Base-by-base conservation (phyloP, 2,113 vertebrate species). In the Labeo rohita region DNA sequence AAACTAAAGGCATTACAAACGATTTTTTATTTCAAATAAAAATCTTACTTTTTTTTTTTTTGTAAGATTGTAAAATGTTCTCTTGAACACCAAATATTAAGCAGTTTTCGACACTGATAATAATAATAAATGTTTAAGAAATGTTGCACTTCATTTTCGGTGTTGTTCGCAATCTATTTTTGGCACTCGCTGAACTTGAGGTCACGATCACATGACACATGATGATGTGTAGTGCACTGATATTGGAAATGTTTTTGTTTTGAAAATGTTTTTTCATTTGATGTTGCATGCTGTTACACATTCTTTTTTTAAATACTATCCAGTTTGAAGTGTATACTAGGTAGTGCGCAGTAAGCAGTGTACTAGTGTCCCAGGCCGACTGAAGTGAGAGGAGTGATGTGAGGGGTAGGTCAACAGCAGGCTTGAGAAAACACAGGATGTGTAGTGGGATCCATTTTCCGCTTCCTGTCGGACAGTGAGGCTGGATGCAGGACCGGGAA, bases 351-450 rank as follows among this genome's bases (percentile, higher is more conserved):
- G 15, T 73, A n/a, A 73, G 54, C 54, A 47, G 78, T 63, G 21
- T 18, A 56, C 54, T 36, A 39, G 50, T 54, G 28, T 36, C 5
- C 3, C 66, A 43, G 66, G 34, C 15, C 1, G 66, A 59, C n/a
- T 68, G 56, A 54, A 86, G 80, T 80, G 84, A 87, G 80, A 80
- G 79, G 85, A 90, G 56, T 16, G 68, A 79, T 84, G 45, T 84
- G 85, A 90, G 84, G 50, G 43, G 85, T 63, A 84, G 83, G 84
- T 81, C 80, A 85, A 85, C 83, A 84, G 74, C 89, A 87, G 86
- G 75, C 88, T 85, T 47, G 87, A 88, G 84, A 86, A 88, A 90
- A 87, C 87, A 90, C 85, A 89, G 86, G 88, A 90, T 90, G 80
- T 89, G 81, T 85, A 81, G 36, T 70, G 43, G 80, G 77, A 88